Conservation (phyloP, 2,888 invertebrate species). For the Drosophila mayaguana region DNA sequence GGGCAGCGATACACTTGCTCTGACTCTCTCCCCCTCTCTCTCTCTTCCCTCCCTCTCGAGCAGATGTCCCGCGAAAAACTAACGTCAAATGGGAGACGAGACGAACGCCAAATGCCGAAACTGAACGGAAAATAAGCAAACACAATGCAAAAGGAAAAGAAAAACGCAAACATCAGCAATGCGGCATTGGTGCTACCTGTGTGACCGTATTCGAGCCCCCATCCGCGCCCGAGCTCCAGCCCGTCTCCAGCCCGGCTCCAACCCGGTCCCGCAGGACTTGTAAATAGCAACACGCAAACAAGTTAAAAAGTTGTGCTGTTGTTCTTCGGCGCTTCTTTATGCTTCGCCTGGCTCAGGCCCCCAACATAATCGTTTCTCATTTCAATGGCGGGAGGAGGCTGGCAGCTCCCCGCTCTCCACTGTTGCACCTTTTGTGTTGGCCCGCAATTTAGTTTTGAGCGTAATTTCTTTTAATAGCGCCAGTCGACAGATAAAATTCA, state of each 20-base stretch:
- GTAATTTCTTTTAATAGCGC: constrained; percentile 84
- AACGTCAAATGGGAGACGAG: constrained; percentile 52
- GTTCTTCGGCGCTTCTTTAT: constrained; percentile 75
- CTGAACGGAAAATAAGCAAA: constrained; percentile 19
- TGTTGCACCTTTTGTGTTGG: constrained; percentile 63
- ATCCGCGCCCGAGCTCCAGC: neutral
- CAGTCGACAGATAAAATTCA: constrained; percentile 81
- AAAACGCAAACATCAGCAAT: constrained; percentile 78
- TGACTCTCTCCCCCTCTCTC: neutral
- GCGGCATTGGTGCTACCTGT: constrained; percentile 72
- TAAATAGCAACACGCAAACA: constrained; percentile 84
- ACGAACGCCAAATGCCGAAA: constrained; percentile 31
- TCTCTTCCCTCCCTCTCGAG: neutral
- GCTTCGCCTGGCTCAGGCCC: constrained; percentile 71
- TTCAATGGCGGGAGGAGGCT: constrained; percentile 69
- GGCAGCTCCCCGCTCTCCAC: neutral
- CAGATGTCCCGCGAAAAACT: constrained; percentile 45
- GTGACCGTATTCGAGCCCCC: neutral
- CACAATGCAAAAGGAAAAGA: constrained; percentile 43
- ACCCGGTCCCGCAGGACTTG: constrained; percentile 82
- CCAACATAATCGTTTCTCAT: constrained; percentile 85
- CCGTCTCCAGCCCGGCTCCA: neutral
- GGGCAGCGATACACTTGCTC: constrained; percentile 28
- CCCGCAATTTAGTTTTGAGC: constrained; percentile 84
- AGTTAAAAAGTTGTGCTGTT: constrained; percentile 80